phyloP scores from a whole-genome alignment of 37 sponge, comb jelly and placozoan genomes.

The Amphimedon queenslandica region DNA sequence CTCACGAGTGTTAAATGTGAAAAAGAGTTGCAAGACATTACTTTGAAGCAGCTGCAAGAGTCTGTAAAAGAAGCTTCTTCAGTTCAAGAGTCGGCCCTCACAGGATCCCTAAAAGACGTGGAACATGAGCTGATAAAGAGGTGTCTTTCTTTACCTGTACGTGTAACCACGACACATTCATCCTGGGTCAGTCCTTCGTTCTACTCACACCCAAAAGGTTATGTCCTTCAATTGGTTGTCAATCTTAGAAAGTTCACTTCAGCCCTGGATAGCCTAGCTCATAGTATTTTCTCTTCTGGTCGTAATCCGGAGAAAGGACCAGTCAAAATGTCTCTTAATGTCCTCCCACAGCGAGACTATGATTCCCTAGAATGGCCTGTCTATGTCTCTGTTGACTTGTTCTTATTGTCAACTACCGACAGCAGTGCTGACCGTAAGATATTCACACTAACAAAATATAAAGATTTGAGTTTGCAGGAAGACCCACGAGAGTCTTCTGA shows the following conservation, averaged over 20 bases:
- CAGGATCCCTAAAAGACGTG: not conserved
- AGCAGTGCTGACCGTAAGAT: not conserved
- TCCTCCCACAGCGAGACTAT: not conserved
- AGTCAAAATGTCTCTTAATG: not conserved
- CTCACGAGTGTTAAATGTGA: not conserved
- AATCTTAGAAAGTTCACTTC: not conserved
- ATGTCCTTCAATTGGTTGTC: not conserved
- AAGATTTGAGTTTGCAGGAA: too few species aligned
- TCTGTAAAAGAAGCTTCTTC: not conserved
- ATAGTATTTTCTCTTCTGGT: not conserved
- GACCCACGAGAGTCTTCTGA: too few species aligned
- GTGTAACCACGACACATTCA: not conserved
- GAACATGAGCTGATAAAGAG: not conserved
- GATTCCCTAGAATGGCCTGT: not conserved
- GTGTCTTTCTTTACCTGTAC: not conserved
- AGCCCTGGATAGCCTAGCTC: not conserved
- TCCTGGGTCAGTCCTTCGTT: not conserved
- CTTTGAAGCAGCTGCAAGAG: not conserved
- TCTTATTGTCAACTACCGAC: not conserved
- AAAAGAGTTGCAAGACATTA: not conserved
- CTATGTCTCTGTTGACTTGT: not conserved
- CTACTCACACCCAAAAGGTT: not conserved
- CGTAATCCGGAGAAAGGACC: not conserved
- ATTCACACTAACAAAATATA: not conserved
- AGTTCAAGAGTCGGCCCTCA: not conserved